phyloP scores from a whole-genome alignment of 2,888 invertebrate species.

The Silvanus unidentatus region DNA sequence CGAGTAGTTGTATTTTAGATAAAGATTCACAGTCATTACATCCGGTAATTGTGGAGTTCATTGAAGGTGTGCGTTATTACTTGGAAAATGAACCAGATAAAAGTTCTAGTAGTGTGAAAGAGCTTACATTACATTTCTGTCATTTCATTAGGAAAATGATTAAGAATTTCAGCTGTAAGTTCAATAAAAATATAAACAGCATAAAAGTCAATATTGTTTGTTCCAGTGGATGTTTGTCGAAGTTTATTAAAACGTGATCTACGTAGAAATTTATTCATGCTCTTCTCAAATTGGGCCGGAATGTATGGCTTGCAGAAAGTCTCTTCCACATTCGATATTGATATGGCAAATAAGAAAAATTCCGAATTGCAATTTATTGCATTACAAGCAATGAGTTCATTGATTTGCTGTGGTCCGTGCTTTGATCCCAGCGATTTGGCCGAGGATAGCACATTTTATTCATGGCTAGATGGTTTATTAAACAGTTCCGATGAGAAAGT shows the following conservation, averaged over 20 bases:
- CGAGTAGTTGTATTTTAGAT: constrained; percentile 78
- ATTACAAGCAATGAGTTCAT: constrained; percentile 86
- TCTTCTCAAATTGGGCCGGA: constrained; percentile 94
- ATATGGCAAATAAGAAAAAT: constrained; percentile 35
- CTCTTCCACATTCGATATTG: constrained; percentile 20
- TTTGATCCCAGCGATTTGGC: constrained; percentile 79
- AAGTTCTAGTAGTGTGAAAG: constrained; percentile 78
- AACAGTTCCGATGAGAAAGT: constrained; percentile 84
- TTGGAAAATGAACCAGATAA: constrained; percentile 92
- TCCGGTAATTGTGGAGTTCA: constrained; percentile 85
- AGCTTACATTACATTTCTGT: constrained; percentile 90
- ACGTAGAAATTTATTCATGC: constrained; percentile 78
- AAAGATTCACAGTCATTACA: constrained; percentile 76
- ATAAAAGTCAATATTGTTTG: constrained; percentile 9
- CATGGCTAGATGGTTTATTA: constrained; percentile 89
- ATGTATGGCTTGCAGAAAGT: constrained; percentile 64
- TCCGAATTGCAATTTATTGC: constrained; percentile 50
- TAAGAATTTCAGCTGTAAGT: constrained; percentile 84
- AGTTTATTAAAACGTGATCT: constrained; percentile 82
- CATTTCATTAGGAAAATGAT: constrained; percentile 91
- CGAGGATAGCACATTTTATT: constrained; percentile 89
- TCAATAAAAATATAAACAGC: background rate
- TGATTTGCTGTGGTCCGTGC: constrained; percentile 92
- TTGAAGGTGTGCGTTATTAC: constrained; percentile 88
- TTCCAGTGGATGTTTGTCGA: constrained; percentile 78